Percentiles rank a stretch among this genome's conserved stretches.
Evolutionary conservation across 1,140 invertebrate genomes (phyloP).

Genomic region (Kradibia gibbosae): DNA sequence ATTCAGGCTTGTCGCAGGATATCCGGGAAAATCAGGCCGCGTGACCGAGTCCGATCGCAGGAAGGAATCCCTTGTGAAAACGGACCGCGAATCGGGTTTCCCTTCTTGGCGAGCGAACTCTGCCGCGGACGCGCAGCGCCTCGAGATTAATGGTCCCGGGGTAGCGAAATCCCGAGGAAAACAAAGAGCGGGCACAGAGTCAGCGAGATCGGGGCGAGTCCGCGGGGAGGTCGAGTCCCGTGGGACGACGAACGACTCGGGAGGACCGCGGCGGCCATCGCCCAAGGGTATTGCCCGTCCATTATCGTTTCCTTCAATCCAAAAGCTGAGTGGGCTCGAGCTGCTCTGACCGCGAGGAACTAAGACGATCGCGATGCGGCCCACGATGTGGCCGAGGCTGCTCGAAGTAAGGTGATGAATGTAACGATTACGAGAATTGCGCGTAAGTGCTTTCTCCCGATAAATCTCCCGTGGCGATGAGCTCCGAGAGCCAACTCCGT

Average conservation of each 20-base stretch:
- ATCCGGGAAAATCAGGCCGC: too few species aligned
- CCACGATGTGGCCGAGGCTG: not conserved
- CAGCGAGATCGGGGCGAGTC: not conserved
- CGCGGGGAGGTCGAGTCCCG: not conserved
- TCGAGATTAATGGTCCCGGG: conserved; percentile 71
- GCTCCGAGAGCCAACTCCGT: not conserved
- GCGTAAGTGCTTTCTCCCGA: conserved; percentile 5
- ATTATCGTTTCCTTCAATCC: conserved; percentile 19
- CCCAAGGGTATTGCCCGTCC: not conserved
- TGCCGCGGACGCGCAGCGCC: too few species aligned
- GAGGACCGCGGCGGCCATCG: not conserved
- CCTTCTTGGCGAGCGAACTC: too few species aligned
- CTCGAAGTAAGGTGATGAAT: conserved; percentile 14
- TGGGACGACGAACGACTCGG: not conserved
- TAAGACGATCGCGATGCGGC: not conserved
- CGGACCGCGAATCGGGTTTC: too few species aligned
- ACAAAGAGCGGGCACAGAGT: conserved; percentile 66
- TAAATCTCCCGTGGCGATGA: not conserved
- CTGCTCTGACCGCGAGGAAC: not conserved
- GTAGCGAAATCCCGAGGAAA: conserved; percentile 72
- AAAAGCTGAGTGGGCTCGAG: not conserved
- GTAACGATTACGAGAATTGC: conserved; percentile 15
- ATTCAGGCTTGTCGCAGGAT: too few species aligned
- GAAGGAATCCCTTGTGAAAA: too few species aligned
- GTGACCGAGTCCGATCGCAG: too few species aligned